Evolutionary conservation across 2,888 invertebrate species (phyloP).

Genomic region (Cylindroiulus punctatus): DNA sequence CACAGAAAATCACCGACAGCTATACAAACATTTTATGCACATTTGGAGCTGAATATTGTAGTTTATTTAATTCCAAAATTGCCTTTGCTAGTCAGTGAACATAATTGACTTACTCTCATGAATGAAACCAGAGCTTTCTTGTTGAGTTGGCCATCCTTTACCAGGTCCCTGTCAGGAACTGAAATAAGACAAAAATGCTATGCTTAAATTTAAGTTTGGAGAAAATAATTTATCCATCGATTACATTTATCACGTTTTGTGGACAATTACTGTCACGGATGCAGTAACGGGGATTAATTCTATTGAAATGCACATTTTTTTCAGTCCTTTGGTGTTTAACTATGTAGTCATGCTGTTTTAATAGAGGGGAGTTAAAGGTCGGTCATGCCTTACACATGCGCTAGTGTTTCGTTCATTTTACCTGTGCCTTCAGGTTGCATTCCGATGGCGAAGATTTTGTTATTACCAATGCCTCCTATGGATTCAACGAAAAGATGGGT

Average conservation of each 20-base stretch:
- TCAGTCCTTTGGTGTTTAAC: not conserved
- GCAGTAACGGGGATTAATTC: not conserved
- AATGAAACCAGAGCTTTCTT: conserved; percentile 67
- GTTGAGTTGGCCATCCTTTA: conserved; percentile 62
- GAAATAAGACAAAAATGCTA: conserved; percentile 47
- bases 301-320: not conserved
- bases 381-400: conserved; percentile 49
- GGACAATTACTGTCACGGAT: not conserved
- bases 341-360: conserved; percentile 25
- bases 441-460: conserved; percentile 57
- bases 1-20: too few relatives aligned
- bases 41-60: too few relatives aligned
- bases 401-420: conserved; percentile 47
- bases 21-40: too few relatives aligned
- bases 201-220: not conserved
- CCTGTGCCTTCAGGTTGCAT: conserved; percentile 51
- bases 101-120: conserved; percentile 59
- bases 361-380: not conserved
- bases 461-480: conserved; percentile 55
- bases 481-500: conserved; percentile 47
- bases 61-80: too few relatives aligned
- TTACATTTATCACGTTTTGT: conserved; percentile 10
- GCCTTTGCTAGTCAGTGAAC: too few relatives aligned
- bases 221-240: not conserved
- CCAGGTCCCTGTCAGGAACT: conserved; percentile 56